These are phyloP conservation scores for Pantherophis alleghaniensis DNA, from an alignment of 2,797 vertebrate genomes.

Conservation along the genomic window DNA sequence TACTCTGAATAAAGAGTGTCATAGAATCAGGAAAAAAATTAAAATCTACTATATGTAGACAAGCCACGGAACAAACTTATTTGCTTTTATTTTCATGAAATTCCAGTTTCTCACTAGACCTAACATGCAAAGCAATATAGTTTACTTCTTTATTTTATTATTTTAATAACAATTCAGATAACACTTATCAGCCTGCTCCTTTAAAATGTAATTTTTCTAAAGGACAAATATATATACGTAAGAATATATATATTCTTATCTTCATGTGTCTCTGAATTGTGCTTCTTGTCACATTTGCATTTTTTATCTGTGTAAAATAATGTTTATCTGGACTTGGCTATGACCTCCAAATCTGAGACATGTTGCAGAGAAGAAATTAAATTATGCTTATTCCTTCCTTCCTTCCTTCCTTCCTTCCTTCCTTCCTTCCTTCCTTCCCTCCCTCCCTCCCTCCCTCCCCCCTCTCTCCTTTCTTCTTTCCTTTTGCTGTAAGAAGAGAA, in stretches of 20 bases:
- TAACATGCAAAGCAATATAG: background rate
- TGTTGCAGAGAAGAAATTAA: background rate
- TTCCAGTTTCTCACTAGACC: background rate
- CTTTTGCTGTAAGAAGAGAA: background rate
- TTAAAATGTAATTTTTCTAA: background rate
- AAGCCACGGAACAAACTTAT: background rate
- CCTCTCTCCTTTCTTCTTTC: too few species aligned
- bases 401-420: too few species aligned
- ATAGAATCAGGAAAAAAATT: background rate
- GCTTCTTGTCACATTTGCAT: background rate
- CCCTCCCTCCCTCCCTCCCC: accelerated
- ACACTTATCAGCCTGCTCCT: background rate
- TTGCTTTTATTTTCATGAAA: background rate
- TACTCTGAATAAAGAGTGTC: background rate
- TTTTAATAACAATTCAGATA: background rate
- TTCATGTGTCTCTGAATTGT: background rate
- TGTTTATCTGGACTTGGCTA: background rate
- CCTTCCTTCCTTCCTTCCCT: too few species aligned
- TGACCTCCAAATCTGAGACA: background rate
- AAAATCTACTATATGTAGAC: background rate
- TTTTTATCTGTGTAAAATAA: background rate
- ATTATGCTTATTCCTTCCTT: background rate
- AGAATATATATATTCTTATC: background rate
- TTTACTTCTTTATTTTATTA: background rate
- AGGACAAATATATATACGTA: background rate